phyloP scores from a whole-genome alignment of 92 coral and sea anemone genomes.

The Parazoanthus darwini region DNA sequence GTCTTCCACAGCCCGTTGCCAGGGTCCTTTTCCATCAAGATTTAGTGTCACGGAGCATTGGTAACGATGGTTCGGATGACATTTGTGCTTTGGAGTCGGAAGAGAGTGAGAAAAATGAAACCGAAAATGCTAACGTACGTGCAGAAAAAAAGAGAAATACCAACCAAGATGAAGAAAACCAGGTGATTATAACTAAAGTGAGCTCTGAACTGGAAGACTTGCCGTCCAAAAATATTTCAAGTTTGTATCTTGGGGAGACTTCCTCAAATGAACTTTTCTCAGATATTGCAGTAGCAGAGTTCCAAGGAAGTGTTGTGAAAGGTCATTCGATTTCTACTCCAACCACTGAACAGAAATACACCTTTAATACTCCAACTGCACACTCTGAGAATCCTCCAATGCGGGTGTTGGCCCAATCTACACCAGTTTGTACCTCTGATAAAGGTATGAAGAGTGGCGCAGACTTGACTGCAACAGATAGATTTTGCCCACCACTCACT shows the following conservation, averaged over 20 bases:
- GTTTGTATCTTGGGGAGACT: not conserved
- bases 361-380: slow-evolving; percentile 14
- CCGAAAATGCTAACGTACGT: not conserved
- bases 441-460: not conserved
- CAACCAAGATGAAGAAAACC: not conserved
- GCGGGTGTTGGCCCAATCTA: slow-evolving; percentile 30
- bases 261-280: not conserved
- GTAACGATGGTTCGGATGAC: slow-evolving; percentile 9
- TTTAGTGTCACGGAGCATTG: not conserved
- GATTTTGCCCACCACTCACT: not conserved
- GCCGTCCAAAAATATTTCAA: not conserved
- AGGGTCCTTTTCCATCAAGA: slow-evolving; percentile 20
- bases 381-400: not conserved
- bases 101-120: not conserved
- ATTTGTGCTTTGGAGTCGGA: slow-evolving; percentile 27
- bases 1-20: slow-evolving; percentile 35
- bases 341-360: not conserved
- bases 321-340: not conserved
- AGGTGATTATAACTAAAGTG: not conserved
- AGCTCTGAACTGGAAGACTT: not conserved
- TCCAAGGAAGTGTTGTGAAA: not conserved
- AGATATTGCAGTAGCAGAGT: not conserved
- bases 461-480: not conserved
- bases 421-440: not conserved
- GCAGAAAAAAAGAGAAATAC: not conserved